Evolutionary conservation across 2,113 vertebrate genomes (phyloP).

Genomic region (Cettia cetti): DNA sequence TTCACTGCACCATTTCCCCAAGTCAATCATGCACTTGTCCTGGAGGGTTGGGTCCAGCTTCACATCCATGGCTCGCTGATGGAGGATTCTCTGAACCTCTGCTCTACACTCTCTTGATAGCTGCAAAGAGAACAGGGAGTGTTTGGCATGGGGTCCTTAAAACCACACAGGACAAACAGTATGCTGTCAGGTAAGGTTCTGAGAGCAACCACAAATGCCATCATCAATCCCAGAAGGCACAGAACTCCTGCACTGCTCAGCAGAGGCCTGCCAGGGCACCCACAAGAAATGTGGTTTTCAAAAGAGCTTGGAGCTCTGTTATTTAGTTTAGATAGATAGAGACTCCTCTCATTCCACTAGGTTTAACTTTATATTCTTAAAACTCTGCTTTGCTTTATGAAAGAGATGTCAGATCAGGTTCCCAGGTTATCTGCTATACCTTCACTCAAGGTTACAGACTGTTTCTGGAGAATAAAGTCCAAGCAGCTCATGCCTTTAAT

Average conservation of each 20-base stretch:
- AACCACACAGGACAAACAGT: not conserved
- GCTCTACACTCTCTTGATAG: conserved; percentile 92
- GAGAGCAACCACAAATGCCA: not conserved
- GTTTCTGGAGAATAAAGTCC: not conserved
- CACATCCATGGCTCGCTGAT: conserved; percentile 94
- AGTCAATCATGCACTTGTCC: conserved; percentile 91
- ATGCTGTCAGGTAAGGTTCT: not conserved
- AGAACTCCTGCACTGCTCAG: not conserved
- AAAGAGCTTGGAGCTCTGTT: not conserved
- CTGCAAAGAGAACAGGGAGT: conserved; percentile 52
- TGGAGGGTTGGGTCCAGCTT: conserved; percentile 93
- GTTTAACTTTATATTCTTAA: not conserved
- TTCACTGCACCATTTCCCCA: conserved; percentile 98
- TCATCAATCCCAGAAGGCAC: not conserved
- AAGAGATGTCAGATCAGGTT: not conserved
- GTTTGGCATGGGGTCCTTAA: not conserved
- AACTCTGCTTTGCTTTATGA: not conserved
- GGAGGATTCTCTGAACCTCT: conserved; percentile 93
- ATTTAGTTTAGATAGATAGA: not conserved
- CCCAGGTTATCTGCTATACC: not conserved
- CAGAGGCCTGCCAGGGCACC: not conserved
- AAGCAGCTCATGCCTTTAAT: not conserved
- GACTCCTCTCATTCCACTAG: not conserved
- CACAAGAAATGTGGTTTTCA: not conserved
- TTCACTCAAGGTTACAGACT: not conserved